Percentiles rank a stretch among this genome's conserved stretches.
phyloP scores from a whole-genome alignment of 2,888 invertebrate genomes.

The Drosophila picticornis region DNA sequence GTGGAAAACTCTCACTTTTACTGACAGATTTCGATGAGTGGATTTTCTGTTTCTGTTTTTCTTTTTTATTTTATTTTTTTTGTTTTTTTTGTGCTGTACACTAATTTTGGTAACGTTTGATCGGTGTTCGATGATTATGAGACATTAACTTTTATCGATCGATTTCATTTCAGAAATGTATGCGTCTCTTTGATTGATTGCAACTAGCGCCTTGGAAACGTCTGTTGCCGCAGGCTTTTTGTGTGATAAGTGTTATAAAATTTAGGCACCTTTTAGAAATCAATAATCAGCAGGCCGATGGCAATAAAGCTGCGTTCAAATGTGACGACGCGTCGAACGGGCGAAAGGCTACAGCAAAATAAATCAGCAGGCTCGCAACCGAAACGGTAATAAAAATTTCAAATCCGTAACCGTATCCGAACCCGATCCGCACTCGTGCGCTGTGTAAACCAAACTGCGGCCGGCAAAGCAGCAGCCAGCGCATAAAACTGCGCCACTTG shows the following conservation, averaged over 20 bases:
- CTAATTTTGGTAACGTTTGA: conserved; percentile 28
- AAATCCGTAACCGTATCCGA: conserved; percentile 52
- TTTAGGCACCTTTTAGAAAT: conserved; percentile 55
- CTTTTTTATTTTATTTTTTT: conserved; percentile 35
- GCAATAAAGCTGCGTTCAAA: conserved; percentile 21
- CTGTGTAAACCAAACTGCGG: conserved; percentile 81
- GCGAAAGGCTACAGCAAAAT: conserved; percentile 2
- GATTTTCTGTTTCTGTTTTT: conserved; percentile 35
- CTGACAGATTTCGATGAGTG: conserved; percentile 52
- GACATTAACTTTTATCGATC: conserved; percentile 45
- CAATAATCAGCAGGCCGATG: conserved; percentile 33
- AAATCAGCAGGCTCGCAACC: conserved; percentile 31
- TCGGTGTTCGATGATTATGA: conserved; percentile 15
- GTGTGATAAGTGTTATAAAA: conserved; percentile 47
- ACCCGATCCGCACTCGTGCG: conserved; percentile 74
- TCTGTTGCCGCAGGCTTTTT: conserved; percentile 27
- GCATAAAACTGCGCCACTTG: conserved; percentile 78
- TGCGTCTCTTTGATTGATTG: conserved; percentile 67
- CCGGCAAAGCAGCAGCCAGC: conserved; percentile 73
- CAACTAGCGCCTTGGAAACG: conserved; percentile 13
- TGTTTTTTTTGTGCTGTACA: conserved; percentile 29
- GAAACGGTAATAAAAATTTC: conserved; percentile 36
- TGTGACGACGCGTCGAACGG: conserved; percentile 24
- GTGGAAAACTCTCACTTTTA: conserved; percentile 81
- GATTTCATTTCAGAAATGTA: conserved; percentile 46